Conservation (phyloP, 2,797 vertebrate genomes). For the Acanthurus leucopareius region DNA sequence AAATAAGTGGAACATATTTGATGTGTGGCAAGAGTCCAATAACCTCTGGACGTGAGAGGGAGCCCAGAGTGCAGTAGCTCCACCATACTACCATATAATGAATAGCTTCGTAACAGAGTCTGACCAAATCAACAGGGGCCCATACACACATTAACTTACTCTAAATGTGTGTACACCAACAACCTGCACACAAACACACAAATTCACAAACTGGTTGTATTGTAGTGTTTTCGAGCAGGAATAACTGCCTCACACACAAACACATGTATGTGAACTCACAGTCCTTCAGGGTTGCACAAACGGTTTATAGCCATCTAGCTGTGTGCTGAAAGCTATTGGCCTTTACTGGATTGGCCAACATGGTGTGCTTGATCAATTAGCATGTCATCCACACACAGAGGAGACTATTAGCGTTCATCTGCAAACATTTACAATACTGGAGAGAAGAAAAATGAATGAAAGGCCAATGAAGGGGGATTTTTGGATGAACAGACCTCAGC, state of each 20-base stretch:
- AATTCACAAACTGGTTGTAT: conserved; percentile 23
- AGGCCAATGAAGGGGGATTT: conserved; percentile 46
- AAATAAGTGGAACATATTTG: conserved; percentile 55
- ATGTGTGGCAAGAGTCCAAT: conserved; percentile 62
- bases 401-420: conserved; percentile 74
- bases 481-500: conserved; percentile 19
- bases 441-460: conserved; percentile 39
- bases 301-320: conserved; percentile 64
- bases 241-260: conserved; percentile 44
- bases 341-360: conserved; percentile 53
- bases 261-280: conserved; percentile 48
- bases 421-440: conserved; percentile 71
- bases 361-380: conserved; percentile 75
- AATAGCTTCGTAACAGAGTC: conserved; percentile 55
- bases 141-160: conserved; percentile 47
- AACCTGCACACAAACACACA: conserved; percentile 11
- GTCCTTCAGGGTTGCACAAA: conserved; percentile 68
- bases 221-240: conserved; percentile 37
- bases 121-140: conserved; percentile 50
- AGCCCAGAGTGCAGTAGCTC: conserved; percentile 50
- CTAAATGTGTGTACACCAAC: conserved; percentile 19
- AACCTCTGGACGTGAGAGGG: conserved; percentile 54
- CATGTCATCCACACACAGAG: conserved; percentile 70
- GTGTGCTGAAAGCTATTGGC: conserved; percentile 65
- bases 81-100: conserved; percentile 43